Conservation (phyloP, 2,797 vertebrate genomes). For the Halcyon badia region DNA sequence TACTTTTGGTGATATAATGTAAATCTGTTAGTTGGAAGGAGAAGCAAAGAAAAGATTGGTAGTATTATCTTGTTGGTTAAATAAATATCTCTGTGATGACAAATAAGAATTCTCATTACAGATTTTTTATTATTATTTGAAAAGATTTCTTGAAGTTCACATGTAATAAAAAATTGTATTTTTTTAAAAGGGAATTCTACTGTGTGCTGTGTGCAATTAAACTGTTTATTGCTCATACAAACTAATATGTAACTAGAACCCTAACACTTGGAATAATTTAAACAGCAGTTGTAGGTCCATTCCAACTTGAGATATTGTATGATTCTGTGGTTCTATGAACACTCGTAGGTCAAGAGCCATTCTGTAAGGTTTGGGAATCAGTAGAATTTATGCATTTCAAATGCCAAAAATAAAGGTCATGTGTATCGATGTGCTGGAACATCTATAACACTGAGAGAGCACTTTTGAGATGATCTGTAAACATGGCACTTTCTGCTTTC, state of each 20-base stretch:
- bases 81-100: background rate
- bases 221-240: background rate
- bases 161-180: background rate
- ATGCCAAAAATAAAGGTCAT: background rate
- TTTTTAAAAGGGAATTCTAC: background rate
- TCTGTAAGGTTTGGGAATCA: background rate
- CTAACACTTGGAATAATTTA: background rate
- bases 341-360: background rate
- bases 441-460: background rate
- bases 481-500: background rate
- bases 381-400: background rate
- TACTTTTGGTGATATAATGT: background rate
- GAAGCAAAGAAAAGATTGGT: background rate
- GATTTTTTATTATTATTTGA: background rate
- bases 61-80: background rate
- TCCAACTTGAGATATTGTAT: background rate
- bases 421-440: background rate
- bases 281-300: background rate
- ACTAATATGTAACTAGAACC: background rate
- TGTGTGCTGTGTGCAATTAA: background rate
- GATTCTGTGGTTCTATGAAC: background rate
- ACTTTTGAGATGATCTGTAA: background rate
- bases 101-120: background rate
- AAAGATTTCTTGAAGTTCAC: background rate
- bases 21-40: background rate